Evolutionary conservation across 2,797 vertebrate genomes (phyloP).

Genomic region (Phalloptychus januarius): DNA sequence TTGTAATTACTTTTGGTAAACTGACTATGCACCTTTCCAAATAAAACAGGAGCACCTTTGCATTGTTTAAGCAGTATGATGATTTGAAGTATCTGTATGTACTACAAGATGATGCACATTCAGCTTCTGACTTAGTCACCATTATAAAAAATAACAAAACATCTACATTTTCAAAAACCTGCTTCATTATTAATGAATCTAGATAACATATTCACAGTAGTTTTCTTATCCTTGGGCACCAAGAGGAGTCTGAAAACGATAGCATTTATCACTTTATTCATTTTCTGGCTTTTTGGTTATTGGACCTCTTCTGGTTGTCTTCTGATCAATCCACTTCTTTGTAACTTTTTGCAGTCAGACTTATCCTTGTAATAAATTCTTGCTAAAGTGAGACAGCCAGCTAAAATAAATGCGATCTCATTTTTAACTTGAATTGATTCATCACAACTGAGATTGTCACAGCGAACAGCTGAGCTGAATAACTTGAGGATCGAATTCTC

Average conservation of each 20-base stretch:
- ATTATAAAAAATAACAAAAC: background rate
- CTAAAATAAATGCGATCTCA: constrained; percentile 67
- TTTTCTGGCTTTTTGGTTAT: background rate
- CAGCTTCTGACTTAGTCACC: background rate
- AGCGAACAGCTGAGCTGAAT: constrained; percentile 52
- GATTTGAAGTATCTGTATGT: background rate
- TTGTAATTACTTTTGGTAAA: background rate
- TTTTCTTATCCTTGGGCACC: background rate
- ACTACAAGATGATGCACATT: background rate
- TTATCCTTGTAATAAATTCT: constrained; percentile 28
- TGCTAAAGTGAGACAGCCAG: constrained; percentile 10
- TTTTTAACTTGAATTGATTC: constrained; percentile 71
- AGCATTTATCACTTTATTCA: background rate
- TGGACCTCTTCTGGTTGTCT: background rate
- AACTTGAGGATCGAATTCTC: constrained; percentile 65
- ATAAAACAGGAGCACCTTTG: background rate
- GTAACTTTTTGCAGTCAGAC: constrained; percentile 25
- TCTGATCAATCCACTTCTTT: background rate
- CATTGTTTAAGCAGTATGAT: background rate
- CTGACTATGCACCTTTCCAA: background rate
- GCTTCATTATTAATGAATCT: background rate
- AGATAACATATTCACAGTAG: background rate
- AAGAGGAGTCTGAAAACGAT: background rate
- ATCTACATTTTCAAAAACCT: background rate
- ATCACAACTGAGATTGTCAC: constrained; percentile 48